Conservation (phyloP, 2,113 vertebrate genomes). For the Rhinopomastus cyanomelas region DNA sequence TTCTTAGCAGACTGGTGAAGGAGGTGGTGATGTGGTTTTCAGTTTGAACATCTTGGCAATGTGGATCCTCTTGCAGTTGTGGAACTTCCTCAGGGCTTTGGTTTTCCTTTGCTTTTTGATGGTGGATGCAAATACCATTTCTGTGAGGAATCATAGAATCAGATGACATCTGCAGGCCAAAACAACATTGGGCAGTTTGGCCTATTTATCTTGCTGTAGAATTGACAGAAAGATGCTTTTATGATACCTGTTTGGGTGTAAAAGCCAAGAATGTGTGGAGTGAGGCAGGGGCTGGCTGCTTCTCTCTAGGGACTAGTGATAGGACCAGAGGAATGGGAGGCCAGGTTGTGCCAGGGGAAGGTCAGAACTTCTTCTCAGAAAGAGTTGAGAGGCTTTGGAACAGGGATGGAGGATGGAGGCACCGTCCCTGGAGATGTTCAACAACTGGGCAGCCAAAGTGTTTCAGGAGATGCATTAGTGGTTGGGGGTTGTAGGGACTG, state of each 20-base stretch:
- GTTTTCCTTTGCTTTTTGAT: not conserved
- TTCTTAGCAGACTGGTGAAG: not conserved
- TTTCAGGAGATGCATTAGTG: too few relatives aligned
- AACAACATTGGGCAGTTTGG: not conserved
- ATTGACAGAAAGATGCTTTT: not conserved
- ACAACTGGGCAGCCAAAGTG: too few relatives aligned
- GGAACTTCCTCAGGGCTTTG: not conserved
- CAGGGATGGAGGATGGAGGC: too few relatives aligned
- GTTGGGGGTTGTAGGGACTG: too few relatives aligned
- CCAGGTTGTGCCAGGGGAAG: too few relatives aligned
- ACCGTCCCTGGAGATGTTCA: too few relatives aligned
- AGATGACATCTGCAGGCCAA: not conserved
- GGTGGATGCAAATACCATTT: not conserved
- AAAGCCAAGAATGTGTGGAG: not conserved
- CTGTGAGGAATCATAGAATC: not conserved
- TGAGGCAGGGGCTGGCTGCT: too few relatives aligned
- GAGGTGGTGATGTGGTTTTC: not conserved
- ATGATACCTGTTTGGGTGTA: not conserved
- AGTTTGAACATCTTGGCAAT: not conserved
- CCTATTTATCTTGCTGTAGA: not conserved
- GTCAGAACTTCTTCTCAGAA: too few relatives aligned
- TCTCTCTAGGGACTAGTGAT: too few relatives aligned
- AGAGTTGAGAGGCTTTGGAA: too few relatives aligned
- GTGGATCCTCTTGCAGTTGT: not conserved
- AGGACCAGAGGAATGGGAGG: too few relatives aligned